Evolutionary conservation across 2,888 invertebrate species (phyloP).

Genomic region (Thyatira batis): DNA sequence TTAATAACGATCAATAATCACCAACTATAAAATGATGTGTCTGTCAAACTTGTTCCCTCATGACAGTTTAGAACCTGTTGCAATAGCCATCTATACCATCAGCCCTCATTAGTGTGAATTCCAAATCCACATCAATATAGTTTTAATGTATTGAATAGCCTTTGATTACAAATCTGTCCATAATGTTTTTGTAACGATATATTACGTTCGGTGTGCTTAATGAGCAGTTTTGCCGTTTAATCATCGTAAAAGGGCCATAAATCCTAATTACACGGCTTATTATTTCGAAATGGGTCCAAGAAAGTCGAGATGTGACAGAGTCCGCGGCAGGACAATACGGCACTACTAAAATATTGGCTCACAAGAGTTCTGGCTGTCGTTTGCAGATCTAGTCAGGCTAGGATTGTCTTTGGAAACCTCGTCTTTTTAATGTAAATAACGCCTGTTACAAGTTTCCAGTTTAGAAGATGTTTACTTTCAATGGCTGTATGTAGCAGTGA

Average conservation of each 20-base stretch:
- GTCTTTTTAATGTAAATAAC: background rate
- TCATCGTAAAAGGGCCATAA: constrained; percentile 72
- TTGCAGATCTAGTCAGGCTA: background rate
- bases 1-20: constrained; percentile 11
- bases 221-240: constrained; percentile 60
- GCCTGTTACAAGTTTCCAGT: background rate
- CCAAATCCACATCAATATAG: background rate
- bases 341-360: constrained; percentile 45
- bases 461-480: background rate
- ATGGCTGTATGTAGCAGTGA: no score
- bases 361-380: constrained; percentile 12
- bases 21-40: background rate
- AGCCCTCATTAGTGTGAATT: background rate
- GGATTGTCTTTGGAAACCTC: background rate
- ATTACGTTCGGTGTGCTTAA: constrained; percentile 52
- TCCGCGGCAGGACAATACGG: constrained; percentile 65
- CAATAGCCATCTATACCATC: background rate
- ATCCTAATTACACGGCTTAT: constrained; percentile 77
- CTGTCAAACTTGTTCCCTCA: background rate
- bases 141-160: background rate
- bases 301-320: constrained; percentile 49
- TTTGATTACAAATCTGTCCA: constrained; percentile 44
- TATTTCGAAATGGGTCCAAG: constrained; percentile 63
- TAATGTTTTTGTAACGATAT: constrained; percentile 49
- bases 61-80: background rate